These are phyloP conservation scores for Epinephelus moara DNA, from an alignment of 2,113 vertebrate genomes.

Conservation along the genomic window DNA sequence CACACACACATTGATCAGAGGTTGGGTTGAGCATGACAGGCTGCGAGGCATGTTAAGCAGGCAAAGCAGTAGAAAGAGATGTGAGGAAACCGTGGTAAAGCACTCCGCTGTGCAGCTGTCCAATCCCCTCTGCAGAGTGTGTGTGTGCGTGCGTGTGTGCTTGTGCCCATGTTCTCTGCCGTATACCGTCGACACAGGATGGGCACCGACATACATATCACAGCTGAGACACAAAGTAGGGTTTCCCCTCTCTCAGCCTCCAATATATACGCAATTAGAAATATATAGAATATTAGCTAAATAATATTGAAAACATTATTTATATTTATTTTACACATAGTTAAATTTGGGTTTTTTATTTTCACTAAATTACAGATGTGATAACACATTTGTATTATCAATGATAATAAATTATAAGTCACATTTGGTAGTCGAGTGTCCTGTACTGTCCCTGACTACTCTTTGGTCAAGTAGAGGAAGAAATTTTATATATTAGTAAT, in stretches of 20 bases:
- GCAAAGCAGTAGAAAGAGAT: constrained; percentile 70
- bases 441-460: neutral
- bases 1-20: constrained; percentile 78
- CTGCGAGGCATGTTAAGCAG: constrained; percentile 77
- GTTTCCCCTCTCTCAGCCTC: constrained; percentile 15
- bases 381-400: neutral
- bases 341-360: neutral
- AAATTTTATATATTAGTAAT: neutral
- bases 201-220: constrained; percentile 20
- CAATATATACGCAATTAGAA: constrained; percentile 15
- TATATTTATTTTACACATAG: neutral
- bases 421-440: neutral
- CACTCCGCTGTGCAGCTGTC: constrained; percentile 43
- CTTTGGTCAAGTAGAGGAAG: too few relatives aligned
- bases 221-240: constrained; percentile 48
- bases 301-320: neutral
- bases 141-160: constrained; percentile 8
- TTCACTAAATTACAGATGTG: neutral
- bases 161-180: constrained; percentile 11
- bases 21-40: constrained; percentile 77
- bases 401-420: neutral
- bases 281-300: constrained; percentile 11
- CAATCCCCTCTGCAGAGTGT: too few relatives aligned
- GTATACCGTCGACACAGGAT: constrained; percentile 30
- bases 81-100: constrained; percentile 53